Base-by-base conservation (phyloP, 1,140 invertebrate genomes). In the Tetramorium parvispinum region DNA sequence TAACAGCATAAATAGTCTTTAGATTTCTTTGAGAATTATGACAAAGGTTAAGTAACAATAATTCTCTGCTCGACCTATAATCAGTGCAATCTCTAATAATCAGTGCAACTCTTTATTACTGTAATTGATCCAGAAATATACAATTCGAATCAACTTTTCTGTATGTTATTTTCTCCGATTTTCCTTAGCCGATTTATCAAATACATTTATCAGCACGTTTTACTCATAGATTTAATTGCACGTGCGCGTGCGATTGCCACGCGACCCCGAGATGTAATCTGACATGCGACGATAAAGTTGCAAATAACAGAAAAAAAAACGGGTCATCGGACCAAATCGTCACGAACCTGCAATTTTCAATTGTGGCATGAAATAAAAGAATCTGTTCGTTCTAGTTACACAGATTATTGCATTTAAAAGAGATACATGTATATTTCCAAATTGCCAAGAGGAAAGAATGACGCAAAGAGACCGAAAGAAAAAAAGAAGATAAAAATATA, bases 221-320 rank as follows among this genome's bases (percentile, higher is more conserved):
- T 32, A 57, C 40, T 71, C 73, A 16, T 82, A 55, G 13, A 82
- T 55, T 71, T 71, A 81, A 40, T 40, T 68, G 21, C n/a, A 6
- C 40, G 27, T 59, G 51, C 49, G 59, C 11, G 51, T 46, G 51
- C 40, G 79, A 24, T 82, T 73, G 49, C 11, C 37, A 43, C 76
- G 43, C 76, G 65, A 57, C 37, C 65, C n/a, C 24, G 70, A 32
- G 40, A 82, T 82, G 40, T 7, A 82, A 82, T 82, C 79, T 73
- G 18, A 21, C 79, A 82, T 82, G 79, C 79, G 24, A 82, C 7
- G 37, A 32, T 18, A 37, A 73, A 53, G 40, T 82, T 32, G 40
- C 49, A 71, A 71, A n/a, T 55, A 82, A 71, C 43, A 46, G 27
- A 16, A 82, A 82, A 32, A 73, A 32, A 73, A 71, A 71, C 66